Base-by-base conservation (phyloP, 2,888 invertebrate genomes). In the Ceramica pisi region DNA sequence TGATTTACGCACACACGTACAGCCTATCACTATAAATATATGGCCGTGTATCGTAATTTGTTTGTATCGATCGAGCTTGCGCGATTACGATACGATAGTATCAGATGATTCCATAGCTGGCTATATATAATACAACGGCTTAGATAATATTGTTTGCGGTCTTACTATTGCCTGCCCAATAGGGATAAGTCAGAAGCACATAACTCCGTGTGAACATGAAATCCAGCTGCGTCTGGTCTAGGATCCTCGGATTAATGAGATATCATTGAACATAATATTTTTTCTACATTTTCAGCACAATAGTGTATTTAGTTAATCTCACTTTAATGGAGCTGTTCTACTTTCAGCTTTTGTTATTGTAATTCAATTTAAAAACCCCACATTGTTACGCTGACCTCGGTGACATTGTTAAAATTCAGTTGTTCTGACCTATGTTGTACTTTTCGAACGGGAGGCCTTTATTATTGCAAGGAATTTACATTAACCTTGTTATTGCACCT, bases 321-420 rank as follows among this genome's bases (percentile, higher is more conserved):
- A 38, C 53, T 69, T 46, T 69, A 65, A 62, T 81, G 50, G 7
- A 48, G 57, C 19, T 38, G 65, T 69, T 55, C 70, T 55, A 77
- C 71, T 81, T 81, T 66, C 38, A 51, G 57, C 65, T 64, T 77
- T 81, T 78, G 78, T 77, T 65, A 69, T 81, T 70, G 48, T 81
- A 66, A 69, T 78, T 78, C 50, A 64, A 56, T 70, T 81, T 50
- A 31, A 10, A 51, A 63, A 68, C 44, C 46, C 48, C 65, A 77
- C 48, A 65, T 70, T 81, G 61, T 81, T 59, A 50, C 26, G 41
- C 8, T 66, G 62, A 31, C 82, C 65, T 81, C 82, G 61, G 31
- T 69, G 59, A 77, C 51, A 61, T 81, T 77, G 51, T 77, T 76
- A 6, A 53, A 48, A 77, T 81, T 77, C 44, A 62, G 61, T 81